Evolutionary conservation across 1,140 invertebrate species (phyloP).

Genomic region (Cephus cinctus): DNA sequence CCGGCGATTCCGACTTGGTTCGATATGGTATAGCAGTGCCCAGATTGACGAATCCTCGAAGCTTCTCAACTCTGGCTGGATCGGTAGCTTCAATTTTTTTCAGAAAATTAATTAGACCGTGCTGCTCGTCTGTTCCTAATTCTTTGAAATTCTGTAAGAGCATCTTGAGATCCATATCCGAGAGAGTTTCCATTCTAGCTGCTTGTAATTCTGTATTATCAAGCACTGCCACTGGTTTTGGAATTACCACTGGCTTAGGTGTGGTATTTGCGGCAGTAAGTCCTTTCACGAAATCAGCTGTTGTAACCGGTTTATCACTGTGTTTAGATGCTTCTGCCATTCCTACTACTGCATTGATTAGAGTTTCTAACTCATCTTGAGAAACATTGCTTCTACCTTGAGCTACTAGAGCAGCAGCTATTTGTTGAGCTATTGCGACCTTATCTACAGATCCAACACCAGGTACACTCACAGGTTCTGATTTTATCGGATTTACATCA

Average conservation of each 20-base stretch:
- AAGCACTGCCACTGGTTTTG: slow-evolving; percentile 11
- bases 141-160: slow-evolving; percentile 78
- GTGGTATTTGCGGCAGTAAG: slow-evolving; percentile 31
- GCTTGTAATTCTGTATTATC: slow-evolving; percentile 23
- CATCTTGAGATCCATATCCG: slow-evolving; percentile 72
- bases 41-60: slow-evolving; percentile 66
- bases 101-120: slow-evolving; percentile 73
- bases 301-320: slow-evolving; percentile 56
- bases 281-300: slow-evolving; percentile 56
- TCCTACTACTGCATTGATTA: slow-evolving; percentile 74
- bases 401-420: slow-evolving; percentile 71
- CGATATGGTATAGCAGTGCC: slow-evolving; percentile 27
- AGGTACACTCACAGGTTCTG: slow-evolving; percentile 61
- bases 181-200: slow-evolving; percentile 65
- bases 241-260: slow-evolving; percentile 36
- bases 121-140: slow-evolving; percentile 73
- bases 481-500: slow-evolving; percentile 36
- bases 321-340: slow-evolving; percentile 63
- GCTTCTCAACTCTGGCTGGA: slow-evolving; percentile 68
- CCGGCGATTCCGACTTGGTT: slow-evolving; percentile 25
- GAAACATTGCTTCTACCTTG: slow-evolving; percentile 78
- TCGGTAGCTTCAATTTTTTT: slow-evolving; percentile 74
- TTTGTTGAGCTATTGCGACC: slow-evolving; percentile 72
- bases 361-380: slow-evolving; percentile 70
- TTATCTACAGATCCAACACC: slow-evolving; percentile 70